Percentiles rank a stretch among this genome's conserved stretches.
phyloP scores from a whole-genome alignment of 2,113 vertebrate genomes.

The Antennarius striatus region DNA sequence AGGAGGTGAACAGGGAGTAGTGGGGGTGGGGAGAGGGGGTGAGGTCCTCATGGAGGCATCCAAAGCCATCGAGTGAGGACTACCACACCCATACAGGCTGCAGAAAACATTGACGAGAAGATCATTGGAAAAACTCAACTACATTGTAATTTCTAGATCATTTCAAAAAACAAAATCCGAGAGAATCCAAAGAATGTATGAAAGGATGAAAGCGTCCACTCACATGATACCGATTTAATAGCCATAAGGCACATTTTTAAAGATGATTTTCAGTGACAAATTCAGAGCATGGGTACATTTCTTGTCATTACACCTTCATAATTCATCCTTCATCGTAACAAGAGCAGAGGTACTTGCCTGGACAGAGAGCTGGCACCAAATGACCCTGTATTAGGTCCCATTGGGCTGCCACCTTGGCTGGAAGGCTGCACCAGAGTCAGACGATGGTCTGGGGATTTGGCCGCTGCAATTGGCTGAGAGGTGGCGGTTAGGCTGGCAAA shows the following conservation, averaged over 20 bases:
- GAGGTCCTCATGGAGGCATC: slow-evolving; percentile 72
- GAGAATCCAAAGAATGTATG: slow-evolving; percentile 7
- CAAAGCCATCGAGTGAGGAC: slow-evolving; percentile 82
- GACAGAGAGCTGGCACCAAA: slow-evolving; percentile 93
- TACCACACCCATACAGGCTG: slow-evolving; percentile 94
- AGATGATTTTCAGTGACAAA: neutral
- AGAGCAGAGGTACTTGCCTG: slow-evolving; percentile 83
- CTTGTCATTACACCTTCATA: neutral
- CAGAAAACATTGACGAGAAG: slow-evolving; percentile 75
- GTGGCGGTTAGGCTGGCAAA: slow-evolving; percentile 97
- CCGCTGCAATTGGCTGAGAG: slow-evolving; percentile 91
- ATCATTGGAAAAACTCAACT: slow-evolving; percentile 46
- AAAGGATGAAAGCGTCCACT: neutral
- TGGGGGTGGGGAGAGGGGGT: slow-evolving; percentile 68
- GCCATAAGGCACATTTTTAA: slow-evolving; percentile 2
- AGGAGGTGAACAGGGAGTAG: slow-evolving; percentile 51
- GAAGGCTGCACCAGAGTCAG: slow-evolving; percentile 86
- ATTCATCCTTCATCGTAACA: neutral
- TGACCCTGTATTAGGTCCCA: slow-evolving; percentile 88
- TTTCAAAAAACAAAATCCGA: no score
- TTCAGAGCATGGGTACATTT: neutral
- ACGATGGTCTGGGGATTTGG: slow-evolving; percentile 89
- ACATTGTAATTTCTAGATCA: neutral
- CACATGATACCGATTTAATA: neutral
- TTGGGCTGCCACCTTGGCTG: slow-evolving; percentile 89